Conservation (phyloP, 2,113 vertebrate genomes). For the Callionymus lyra region DNA sequence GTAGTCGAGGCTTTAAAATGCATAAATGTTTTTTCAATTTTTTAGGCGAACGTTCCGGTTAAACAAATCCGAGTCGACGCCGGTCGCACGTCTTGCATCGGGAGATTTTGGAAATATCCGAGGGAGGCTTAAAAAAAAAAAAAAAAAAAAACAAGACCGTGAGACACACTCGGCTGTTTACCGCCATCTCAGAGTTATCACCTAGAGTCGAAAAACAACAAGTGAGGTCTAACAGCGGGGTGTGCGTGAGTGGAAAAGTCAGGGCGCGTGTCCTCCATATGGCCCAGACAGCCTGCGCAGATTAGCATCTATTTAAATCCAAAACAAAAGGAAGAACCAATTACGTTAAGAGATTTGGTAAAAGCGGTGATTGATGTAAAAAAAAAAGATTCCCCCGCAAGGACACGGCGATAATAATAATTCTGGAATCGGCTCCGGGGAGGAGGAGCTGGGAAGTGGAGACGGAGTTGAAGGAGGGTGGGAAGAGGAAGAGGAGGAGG, state of each 20-base stretch:
- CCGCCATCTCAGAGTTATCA: too few relatives aligned
- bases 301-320: conserved; percentile 49
- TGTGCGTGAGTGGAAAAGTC: conserved; percentile 33
- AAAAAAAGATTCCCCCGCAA: conserved; percentile 35
- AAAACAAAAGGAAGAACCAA: conserved; percentile 41
- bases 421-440: conserved; percentile 31
- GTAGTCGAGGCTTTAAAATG: too few relatives aligned
- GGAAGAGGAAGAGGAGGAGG: conserved; percentile 6
- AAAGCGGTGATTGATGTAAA: conserved; percentile 38
- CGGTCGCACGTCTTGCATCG: too few relatives aligned
- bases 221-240: conserved; percentile 6
- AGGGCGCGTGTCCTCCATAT: conserved; percentile 35
- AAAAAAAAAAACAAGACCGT: too few relatives aligned
- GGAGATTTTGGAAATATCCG: too few relatives aligned
- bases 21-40: too few relatives aligned
- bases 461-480: too few relatives aligned
- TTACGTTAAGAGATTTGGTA: conserved; percentile 45
- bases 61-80: too few relatives aligned
- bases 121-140: too few relatives aligned
- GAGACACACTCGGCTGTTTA: too few relatives aligned
- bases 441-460: conserved; percentile 23
- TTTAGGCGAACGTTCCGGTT: too few relatives aligned
- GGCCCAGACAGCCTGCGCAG: conserved; percentile 39
- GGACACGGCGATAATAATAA: conserved; percentile 38
- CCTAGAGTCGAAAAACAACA: conserved; percentile 10